Base-by-base conservation (phyloP, 2,888 invertebrate genomes). In the Luperina nickerlii region DNA sequence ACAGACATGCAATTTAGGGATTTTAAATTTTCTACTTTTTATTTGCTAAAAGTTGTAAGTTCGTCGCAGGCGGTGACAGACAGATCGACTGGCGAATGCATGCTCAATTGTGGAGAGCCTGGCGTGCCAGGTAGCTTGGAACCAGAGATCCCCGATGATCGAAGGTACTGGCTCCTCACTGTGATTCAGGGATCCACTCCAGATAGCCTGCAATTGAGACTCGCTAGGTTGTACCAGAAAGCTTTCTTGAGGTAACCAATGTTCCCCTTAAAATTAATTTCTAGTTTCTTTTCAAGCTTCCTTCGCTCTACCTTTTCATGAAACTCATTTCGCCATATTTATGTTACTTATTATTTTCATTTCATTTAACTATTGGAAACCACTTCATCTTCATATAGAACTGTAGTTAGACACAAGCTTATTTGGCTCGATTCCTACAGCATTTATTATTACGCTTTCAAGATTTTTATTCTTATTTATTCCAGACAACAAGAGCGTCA, bases 131-230 rank as follows among this genome's bases (percentile, higher is more conserved):
- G 95, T 70, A 97, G 97, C 84, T 93, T 97, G 84, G 96, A 95
- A 87, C 97, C 97, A 24, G 97, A 97, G 79, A 95, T 97, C 63
- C 96, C 97, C 20, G 97, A 98, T 24, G 98, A 98, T 91, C 96
- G 97, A 77, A 97, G 98, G 74, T 99, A 98, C 95, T 99, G 98
- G 98, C 95, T 99, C 76, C 94, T 98, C 60, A 99, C 98, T 1
- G 98, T 98, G 76, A 97, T 98, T 87, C 97, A 97, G 74, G 97
- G 96, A 85, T 90, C 96, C 88, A 93, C 97, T 80, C 97, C 97
- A 81, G 97, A 97, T 72, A 97, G 98, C 91, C 96, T 98, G 66
- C 98, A 98, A 94, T 97, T 98, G 85, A 97, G 97, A 92, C 96
- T 98, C 81, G 98, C 98, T 4, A 97, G 98, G 89, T 95, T 98